A percentile compares a stretch with the other conserved stretches of the same genome.
These are phyloP conservation scores for Anolis apletophallus DNA, from an alignment of 2,797 vertebrate species.

Conservation along the genomic window DNA sequence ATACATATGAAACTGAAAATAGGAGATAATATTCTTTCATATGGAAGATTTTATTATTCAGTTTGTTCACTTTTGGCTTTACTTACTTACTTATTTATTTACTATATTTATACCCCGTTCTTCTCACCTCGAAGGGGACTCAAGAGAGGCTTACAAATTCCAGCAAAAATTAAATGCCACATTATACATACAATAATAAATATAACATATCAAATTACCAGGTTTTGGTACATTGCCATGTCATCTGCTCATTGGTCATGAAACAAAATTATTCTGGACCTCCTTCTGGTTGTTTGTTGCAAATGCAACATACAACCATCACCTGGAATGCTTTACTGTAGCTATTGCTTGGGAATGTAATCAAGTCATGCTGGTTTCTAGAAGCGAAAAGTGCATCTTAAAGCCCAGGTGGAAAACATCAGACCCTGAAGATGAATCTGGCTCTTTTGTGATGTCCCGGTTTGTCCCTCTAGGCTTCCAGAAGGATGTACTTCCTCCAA, in stretches of 20 bases:
- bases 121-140: no score
- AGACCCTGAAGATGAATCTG: no score
- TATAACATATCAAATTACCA: neutral
- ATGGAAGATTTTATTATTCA: neutral
- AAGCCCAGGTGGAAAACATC: no score
- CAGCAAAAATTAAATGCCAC: no score
- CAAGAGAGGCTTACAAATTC: no score
- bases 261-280: slow-evolving; percentile 48
- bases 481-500: no score
- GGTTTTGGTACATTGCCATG: slow-evolving; percentile 38
- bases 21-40: neutral
- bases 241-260: slow-evolving; percentile 50
- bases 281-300: no score
- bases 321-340: slow-evolving; percentile 60
- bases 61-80: neutral
- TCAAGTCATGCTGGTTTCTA: slow-evolving; percentile 29
- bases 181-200: no score
- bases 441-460: no score
- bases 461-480: no score
- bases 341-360: slow-evolving; percentile 44
- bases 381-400: neutral
- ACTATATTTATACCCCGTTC: no score
- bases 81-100: no score
- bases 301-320: neutral
- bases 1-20: neutral